Percentiles rank a stretch among this genome's conserved stretches.
These are phyloP conservation scores for Epizoanthus illoricatus DNA, from an alignment of 92 coral and sea anemone genomes.

Conservation along the genomic window DNA sequence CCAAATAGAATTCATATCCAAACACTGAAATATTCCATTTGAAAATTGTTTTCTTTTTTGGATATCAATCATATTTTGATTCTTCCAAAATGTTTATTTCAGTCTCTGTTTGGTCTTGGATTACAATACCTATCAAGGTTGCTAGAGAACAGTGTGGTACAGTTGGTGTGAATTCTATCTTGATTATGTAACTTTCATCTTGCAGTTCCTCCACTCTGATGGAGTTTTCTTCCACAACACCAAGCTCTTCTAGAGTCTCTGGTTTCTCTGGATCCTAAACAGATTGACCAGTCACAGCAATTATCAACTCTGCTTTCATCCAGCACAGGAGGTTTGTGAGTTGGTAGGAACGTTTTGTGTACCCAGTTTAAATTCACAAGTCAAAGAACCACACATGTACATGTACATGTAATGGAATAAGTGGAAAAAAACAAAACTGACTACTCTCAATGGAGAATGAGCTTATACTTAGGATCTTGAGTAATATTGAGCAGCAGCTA, in stretches of 20 bases:
- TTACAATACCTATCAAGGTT: constrained; percentile 82
- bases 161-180: constrained; percentile 88
- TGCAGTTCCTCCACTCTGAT: constrained; percentile 62
- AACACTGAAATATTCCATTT: no score
- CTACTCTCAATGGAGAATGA: no score
- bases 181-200: constrained; percentile 62
- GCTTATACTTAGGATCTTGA: no score
- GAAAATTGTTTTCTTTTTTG: no score
- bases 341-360: neutral
- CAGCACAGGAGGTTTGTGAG: neutral
- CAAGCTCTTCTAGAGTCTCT: constrained; percentile 88
- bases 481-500: no score
- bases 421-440: no score
- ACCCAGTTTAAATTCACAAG: no score
- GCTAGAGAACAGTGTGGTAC: constrained; percentile 99
- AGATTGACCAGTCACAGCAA: neutral
- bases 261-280: constrained; percentile 94
- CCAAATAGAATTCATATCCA: no score
- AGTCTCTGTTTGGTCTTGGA: no score
- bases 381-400: no score
- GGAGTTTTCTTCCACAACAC: constrained; percentile 75
- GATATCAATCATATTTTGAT: no score
- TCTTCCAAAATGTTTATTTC: neutral
- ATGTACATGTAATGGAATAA: no score
- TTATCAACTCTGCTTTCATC: neutral